Evolutionary conservation across 2,888 invertebrate species (phyloP).

Genomic region (Aleiodes testaceus): DNA sequence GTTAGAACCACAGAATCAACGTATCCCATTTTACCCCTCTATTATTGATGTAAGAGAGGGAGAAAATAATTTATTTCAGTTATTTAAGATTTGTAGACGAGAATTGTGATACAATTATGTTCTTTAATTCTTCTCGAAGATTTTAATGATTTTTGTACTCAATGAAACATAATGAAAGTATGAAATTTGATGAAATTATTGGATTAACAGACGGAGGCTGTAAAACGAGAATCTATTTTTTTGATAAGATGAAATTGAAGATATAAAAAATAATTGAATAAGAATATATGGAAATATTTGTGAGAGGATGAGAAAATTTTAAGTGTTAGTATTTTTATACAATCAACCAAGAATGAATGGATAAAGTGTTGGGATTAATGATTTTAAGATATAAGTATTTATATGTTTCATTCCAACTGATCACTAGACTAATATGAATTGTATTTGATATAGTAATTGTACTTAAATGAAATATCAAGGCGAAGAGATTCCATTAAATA

Average conservation of each 20-base stretch:
- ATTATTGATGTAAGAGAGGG: no score
- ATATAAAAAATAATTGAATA: no score
- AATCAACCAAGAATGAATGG: neutral
- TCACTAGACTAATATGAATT: neutral
- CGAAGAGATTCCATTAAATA: slow-evolving; percentile 3
- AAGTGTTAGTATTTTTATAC: slow-evolving; percentile 25
- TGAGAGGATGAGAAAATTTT: neutral
- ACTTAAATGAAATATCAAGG: neutral
- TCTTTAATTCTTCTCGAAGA: no score
- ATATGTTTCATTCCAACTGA: slow-evolving; percentile 12
- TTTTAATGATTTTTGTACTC: no score
- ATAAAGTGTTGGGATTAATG: slow-evolving; percentile 3
- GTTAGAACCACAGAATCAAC: no score
- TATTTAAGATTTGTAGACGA: no score
- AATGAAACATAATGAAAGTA: neutral
- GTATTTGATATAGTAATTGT: neutral
- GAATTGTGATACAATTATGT: no score
- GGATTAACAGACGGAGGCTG: no score
- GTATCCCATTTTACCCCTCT: no score
- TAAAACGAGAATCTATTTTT: no score
- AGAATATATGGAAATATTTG: neutral
- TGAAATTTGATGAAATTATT: slow-evolving; percentile 6
- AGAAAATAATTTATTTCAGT: no score
- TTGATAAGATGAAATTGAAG: no score
- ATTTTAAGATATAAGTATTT: slow-evolving; percentile 4